Percentiles rank a stretch among this genome's conserved stretches.
Conservation (phyloP, 1,140 invertebrate genomes). For the Cataglyphis hispanica region DNA sequence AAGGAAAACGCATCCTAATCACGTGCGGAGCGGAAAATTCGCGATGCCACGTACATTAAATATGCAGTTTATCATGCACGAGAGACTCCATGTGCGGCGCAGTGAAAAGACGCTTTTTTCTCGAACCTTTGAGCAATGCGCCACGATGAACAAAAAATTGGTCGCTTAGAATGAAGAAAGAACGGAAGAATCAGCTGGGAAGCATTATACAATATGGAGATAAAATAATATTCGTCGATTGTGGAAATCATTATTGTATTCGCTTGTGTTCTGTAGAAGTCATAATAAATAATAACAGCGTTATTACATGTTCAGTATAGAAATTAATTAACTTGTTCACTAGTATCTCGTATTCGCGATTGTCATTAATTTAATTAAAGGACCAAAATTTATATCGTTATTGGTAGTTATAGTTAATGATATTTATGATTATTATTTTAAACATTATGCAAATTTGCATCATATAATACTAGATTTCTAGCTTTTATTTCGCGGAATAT, state of each 20-base stretch:
- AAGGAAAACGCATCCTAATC: slow-evolving; percentile 66
- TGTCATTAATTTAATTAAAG: slow-evolving; percentile 44
- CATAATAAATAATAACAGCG: background rate
- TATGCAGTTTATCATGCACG: slow-evolving; percentile 26
- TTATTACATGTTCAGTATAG: background rate
- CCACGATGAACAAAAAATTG: slow-evolving; percentile 16
- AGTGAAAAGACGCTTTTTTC: slow-evolving; percentile 14
- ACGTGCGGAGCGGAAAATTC: slow-evolving; percentile 50
- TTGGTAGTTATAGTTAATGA: background rate
- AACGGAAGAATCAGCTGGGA: background rate
- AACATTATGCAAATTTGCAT: background rate
- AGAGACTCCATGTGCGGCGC: background rate
- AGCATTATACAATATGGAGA: background rate
- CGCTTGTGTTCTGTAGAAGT: background rate
- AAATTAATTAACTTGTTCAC: slow-evolving; percentile 49
- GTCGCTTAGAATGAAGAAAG: background rate
- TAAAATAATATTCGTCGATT: background rate
- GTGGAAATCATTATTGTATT: background rate
- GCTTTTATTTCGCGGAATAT: background rate
- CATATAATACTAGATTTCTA: background rate
- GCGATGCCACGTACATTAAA: slow-evolving; percentile 50
- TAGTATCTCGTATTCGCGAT: background rate
- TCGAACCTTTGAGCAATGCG: background rate
- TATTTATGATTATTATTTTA: slow-evolving; percentile 16
- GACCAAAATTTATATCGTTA: slow-evolving; percentile 27